Evolutionary conservation across 2,797 vertebrate species (phyloP).

Genomic region (Molossus molossus): DNA sequence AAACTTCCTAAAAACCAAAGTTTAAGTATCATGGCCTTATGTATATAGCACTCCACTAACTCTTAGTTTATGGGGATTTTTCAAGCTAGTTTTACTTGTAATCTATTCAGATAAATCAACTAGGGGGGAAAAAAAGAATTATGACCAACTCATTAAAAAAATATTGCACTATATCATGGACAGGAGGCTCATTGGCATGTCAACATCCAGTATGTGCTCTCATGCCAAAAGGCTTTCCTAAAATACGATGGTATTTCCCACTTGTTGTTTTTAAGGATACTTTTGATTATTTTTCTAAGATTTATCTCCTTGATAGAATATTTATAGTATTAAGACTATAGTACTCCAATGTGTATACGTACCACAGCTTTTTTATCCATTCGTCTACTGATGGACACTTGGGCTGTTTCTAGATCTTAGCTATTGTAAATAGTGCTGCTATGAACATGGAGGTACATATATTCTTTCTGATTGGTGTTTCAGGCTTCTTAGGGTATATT

Average conservation of each 20-base stretch:
- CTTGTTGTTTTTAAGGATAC: background rate
- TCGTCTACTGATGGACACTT: too few species aligned
- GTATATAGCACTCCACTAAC: background rate
- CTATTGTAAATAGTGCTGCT: too few species aligned
- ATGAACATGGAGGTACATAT: too few species aligned
- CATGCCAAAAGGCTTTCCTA: background rate
- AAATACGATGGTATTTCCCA: background rate
- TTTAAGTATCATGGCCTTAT: background rate
- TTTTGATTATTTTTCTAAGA: conserved; percentile 45
- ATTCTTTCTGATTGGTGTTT: too few species aligned
- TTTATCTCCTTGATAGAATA: background rate
- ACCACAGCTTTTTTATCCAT: too few species aligned
- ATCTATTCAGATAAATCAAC: background rate
- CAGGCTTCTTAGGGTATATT: too few species aligned
- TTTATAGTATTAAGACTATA: background rate
- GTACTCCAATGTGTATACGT: too few species aligned
- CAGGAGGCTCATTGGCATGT: background rate
- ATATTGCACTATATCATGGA: background rate
- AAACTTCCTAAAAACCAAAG: background rate
- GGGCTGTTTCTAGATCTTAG: too few species aligned
- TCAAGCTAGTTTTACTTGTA: conserved; percentile 29
- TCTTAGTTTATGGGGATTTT: conserved; percentile 5
- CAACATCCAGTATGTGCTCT: background rate
- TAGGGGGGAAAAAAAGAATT: background rate
- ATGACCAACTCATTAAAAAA: background rate